phyloP scores from a whole-genome alignment of 2,888 invertebrate genomes.

The Nymphalis polychloros region DNA sequence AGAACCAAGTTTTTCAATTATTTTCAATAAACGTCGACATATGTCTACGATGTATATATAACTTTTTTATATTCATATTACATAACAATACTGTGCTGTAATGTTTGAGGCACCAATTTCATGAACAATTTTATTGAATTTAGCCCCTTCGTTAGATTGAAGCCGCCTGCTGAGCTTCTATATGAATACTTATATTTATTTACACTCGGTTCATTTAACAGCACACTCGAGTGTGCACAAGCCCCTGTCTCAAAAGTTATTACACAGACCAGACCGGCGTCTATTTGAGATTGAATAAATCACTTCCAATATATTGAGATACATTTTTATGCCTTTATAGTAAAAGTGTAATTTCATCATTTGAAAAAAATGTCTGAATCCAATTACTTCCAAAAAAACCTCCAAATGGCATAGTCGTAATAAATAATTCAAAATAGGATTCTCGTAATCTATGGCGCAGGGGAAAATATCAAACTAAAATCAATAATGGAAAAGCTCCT shows the following conservation, averaged over 20 bases:
- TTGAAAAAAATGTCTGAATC: not conserved
- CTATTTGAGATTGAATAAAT: no score
- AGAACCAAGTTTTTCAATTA: no score
- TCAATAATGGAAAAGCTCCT: conserved; percentile 65
- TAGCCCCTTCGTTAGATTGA: conserved; percentile 58
- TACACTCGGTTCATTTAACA: conserved; percentile 80
- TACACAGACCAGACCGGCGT: conserved; percentile 22
- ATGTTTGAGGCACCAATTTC: conserved; percentile 48
- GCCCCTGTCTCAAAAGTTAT: conserved; percentile 51
- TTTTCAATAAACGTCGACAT: no score
- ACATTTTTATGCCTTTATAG: no score
- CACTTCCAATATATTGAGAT: no score
- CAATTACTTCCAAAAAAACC: no score
- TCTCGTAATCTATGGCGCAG: conserved; percentile 36
- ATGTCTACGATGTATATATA: no score
- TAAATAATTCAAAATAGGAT: conserved; percentile 23
- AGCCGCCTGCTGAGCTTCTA: conserved; percentile 67
- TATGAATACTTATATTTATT: conserved; percentile 79
- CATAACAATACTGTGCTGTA: conserved; percentile 4
- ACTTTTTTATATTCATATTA: not conserved
- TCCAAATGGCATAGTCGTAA: no score
- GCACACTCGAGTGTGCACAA: conserved; percentile 66
- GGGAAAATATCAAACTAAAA: conserved; percentile 61
- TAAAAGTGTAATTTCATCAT: not conserved
- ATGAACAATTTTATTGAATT: conserved; percentile 66